phyloP scores from a whole-genome alignment of 2,888 invertebrate genomes.

The Caenorhabditis sp. region DNA sequence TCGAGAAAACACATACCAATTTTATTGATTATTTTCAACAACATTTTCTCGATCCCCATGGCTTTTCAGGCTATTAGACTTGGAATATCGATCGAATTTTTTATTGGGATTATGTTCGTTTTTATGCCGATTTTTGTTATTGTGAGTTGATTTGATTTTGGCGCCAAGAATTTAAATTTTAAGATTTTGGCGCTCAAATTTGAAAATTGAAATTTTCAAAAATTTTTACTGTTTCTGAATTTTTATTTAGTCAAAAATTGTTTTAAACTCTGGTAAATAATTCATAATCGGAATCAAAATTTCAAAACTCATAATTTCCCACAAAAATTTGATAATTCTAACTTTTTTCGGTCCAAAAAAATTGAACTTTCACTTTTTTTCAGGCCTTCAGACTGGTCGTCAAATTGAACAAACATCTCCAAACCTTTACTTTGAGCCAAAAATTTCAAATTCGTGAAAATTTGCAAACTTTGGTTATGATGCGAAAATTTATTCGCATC shows the following conservation, averaged over 20 bases:
- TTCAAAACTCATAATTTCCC: too few species aligned
- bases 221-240: too few species aligned
- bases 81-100: background rate
- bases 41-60: background rate
- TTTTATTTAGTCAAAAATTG: too few species aligned
- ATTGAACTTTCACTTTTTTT: background rate
- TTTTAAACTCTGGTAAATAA: too few species aligned
- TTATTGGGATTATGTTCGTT: background rate
- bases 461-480: background rate
- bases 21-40: background rate
- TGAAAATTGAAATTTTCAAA: too few species aligned
- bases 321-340: too few species aligned
- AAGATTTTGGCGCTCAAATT: too few species aligned
- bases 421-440: background rate
- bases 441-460: background rate
- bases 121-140: background rate
- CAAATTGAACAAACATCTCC: background rate
- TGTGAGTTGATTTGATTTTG: background rate
- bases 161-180: too few species aligned
- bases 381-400: background rate
- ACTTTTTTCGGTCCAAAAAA: too few species aligned
- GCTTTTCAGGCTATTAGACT: background rate
- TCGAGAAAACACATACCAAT: background rate
- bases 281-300: too few species aligned
- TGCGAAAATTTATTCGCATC: background rate